Conservation (phyloP, 2,797 vertebrate genomes). For the Chelmon rostratus region DNA sequence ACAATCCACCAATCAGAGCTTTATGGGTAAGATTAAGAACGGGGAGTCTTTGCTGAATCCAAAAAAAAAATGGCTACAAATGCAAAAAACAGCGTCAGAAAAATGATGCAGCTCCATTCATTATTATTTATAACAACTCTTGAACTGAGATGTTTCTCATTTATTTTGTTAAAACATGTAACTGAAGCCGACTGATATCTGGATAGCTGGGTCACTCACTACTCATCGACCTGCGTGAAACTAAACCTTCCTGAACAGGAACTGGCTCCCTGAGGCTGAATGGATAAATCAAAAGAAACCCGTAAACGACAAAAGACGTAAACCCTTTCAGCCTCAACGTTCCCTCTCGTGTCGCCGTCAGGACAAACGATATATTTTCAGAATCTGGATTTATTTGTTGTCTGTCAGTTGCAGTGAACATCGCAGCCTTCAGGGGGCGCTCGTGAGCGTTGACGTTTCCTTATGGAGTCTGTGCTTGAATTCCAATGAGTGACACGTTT, state of each 20-base stretch:
- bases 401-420: neutral
- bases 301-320: too few relatives aligned
- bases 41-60: neutral
- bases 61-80: neutral
- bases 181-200: neutral
- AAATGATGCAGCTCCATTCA: neutral
- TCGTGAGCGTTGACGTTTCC: neutral
- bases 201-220: neutral
- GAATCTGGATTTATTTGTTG: neutral
- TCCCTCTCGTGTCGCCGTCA: too few relatives aligned
- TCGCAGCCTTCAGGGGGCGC: neutral
- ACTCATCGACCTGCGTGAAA: neutral
- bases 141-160: neutral
- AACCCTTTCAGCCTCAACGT: too few relatives aligned
- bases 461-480: neutral
- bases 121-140: neutral
- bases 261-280: neutral
- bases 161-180: neutral
- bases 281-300: neutral
- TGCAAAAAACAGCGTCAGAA: neutral
- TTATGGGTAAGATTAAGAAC: neutral
- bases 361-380: neutral
- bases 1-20: too few relatives aligned
- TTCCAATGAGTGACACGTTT: constrained; percentile 10
- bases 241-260: neutral